Evolutionary conservation across 2,797 vertebrate genomes (phyloP).

Genomic region (Sebastes glaucus): DNA sequence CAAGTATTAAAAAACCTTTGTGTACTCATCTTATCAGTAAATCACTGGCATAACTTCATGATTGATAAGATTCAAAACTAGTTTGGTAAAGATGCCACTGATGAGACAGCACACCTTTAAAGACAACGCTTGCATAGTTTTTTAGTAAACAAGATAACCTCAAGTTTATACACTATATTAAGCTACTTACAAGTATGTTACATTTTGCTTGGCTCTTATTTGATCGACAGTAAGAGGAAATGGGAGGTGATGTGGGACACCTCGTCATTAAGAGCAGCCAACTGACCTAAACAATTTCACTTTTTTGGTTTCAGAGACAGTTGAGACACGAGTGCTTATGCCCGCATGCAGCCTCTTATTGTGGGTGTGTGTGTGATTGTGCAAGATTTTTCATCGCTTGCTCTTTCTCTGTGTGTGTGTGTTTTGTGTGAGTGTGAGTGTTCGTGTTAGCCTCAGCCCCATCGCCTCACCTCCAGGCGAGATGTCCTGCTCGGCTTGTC

Average conservation of each 20-base stretch:
- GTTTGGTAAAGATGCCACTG: too few relatives aligned
- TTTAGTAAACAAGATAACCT: not conserved
- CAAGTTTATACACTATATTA: not conserved
- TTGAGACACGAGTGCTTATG: not conserved
- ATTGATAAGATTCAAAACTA: too few relatives aligned
- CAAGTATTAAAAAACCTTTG: too few relatives aligned
- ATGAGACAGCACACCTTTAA: too few relatives aligned
- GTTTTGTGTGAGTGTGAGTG: not conserved
- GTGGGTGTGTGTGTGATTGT: not conserved
- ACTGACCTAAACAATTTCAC: not conserved
- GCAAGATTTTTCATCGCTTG: not conserved
- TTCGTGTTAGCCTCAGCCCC: not conserved
- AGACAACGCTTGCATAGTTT: too few relatives aligned
- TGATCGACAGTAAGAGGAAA: not conserved
- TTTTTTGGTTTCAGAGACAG: not conserved
- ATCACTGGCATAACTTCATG: too few relatives aligned
- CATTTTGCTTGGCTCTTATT: not conserved
- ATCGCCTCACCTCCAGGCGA: constrained; percentile 83
- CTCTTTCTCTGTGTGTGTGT: not conserved
- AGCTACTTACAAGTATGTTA: not conserved
- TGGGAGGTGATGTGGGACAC: not conserved
- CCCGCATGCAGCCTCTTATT: not conserved
- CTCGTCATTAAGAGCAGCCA: not conserved
- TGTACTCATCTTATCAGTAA: too few relatives aligned
- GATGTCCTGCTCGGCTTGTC: constrained; percentile 86